Conservation (phyloP, 2,888 invertebrate genomes). For the Gandaritis pyraliata region DNA sequence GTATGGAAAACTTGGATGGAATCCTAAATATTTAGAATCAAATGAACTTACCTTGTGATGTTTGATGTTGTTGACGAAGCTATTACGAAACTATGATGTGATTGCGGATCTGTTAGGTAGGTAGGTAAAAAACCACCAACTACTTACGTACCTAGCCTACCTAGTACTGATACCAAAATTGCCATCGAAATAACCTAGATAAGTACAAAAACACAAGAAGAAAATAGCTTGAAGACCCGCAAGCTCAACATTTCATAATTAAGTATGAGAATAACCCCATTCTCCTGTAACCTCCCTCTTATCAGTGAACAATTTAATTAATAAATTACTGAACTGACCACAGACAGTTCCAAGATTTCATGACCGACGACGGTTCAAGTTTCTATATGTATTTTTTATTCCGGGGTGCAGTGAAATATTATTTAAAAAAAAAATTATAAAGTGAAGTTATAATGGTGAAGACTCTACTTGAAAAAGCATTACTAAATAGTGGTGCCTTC, state of each 20-base stretch:
- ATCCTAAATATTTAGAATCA: conserved; percentile 11
- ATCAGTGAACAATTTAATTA: conserved; percentile 52
- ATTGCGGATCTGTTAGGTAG: too few relatives aligned
- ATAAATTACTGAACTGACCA: conserved; percentile 41
- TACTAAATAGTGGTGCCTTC: conserved; percentile 48
- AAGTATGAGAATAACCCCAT: conserved; percentile 46
- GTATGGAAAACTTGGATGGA: not conserved
- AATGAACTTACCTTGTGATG: too few relatives aligned
- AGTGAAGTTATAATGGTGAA: conserved; percentile 31
- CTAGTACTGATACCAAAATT: too few relatives aligned
- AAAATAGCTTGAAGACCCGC: not conserved
- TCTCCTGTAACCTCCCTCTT: conserved; percentile 37
- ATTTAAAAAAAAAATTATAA: not conserved
- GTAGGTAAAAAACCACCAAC: too few relatives aligned
- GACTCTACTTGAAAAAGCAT: conserved; percentile 55
- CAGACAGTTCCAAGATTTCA: conserved; percentile 41
- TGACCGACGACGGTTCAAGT: conserved; percentile 22
- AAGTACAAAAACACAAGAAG: too few relatives aligned
- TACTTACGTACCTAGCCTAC: too few relatives aligned
- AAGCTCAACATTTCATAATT: conserved; percentile 2
- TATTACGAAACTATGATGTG: too few relatives aligned
- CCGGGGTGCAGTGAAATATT: conserved; percentile 4
- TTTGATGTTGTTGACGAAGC: conserved; percentile 14
- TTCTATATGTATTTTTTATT: not conserved
- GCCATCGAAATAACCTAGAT: too few relatives aligned